Evolutionary conservation across 92 coral and sea anemone species (phyloP).

Genomic region (Metridium senile): DNA sequence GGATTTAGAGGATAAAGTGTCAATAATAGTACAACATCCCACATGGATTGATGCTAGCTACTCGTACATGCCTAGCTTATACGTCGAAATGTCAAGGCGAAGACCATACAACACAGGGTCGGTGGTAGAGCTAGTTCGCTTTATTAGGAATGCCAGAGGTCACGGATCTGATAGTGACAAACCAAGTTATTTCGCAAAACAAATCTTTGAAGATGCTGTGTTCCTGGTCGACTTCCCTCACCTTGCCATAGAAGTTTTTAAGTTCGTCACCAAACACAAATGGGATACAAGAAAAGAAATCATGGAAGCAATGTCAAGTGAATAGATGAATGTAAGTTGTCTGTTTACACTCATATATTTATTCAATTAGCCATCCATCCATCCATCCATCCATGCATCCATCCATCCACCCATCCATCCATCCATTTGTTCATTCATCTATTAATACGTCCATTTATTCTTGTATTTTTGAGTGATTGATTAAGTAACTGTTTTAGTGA

Average conservation of each 20-base stretch:
- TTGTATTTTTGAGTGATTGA: too few species aligned
- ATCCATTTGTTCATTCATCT: too few species aligned
- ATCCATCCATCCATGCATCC: too few species aligned
- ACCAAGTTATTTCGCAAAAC: constrained; percentile 4
- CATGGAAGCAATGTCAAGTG: constrained; percentile 9
- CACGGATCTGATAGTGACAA: constrained; percentile 34
- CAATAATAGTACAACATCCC: background rate
- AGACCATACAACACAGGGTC: constrained; percentile 34
- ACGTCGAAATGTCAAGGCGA: constrained; percentile 24
- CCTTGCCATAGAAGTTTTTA: constrained; percentile 42
- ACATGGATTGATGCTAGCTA: constrained; percentile 22
- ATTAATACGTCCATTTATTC: too few species aligned
- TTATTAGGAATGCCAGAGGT: constrained; percentile 44
- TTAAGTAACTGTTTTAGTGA: too few species aligned
- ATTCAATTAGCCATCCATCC: background rate
- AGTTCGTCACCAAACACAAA: constrained; percentile 20
- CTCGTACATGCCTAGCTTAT: constrained; percentile 14
- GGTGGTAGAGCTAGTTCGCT: constrained; percentile 41
- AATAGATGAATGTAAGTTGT: background rate
- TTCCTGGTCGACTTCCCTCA: constrained; percentile 46
- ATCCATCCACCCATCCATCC: too few species aligned
- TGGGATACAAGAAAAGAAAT: constrained; percentile 36
- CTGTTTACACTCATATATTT: background rate
- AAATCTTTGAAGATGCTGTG: constrained; percentile 23
- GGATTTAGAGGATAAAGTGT: constrained; percentile 1